Conservation (phyloP, 1,140 invertebrate species). For the Dysdera silvatica region DNA sequence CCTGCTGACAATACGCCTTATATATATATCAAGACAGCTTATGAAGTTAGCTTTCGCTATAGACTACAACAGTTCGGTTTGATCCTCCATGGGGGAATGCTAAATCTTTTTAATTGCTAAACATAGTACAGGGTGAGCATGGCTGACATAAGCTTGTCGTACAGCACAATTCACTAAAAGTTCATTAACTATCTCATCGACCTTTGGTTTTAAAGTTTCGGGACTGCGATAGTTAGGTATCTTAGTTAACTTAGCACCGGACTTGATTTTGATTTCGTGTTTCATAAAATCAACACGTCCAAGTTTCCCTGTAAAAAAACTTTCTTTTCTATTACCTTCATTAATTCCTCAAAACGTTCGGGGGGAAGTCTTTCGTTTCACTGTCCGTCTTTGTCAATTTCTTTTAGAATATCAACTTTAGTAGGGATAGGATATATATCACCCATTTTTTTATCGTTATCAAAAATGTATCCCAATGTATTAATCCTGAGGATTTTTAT, state of each 20-base stretch:
- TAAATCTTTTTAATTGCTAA: constrained; percentile 1
- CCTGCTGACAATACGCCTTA: constrained; percentile 9
- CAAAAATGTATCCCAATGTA: not conserved
- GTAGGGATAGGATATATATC: not conserved
- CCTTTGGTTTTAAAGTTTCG: not conserved
- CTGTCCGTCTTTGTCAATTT: not conserved
- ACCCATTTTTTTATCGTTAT: not conserved
- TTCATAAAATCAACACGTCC: not conserved
- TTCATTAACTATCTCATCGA: not conserved
- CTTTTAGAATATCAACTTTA: no score
- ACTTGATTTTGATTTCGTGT: not conserved
- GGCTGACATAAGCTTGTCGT: not conserved
- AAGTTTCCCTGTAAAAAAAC: not conserved
- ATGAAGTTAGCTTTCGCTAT: no score
- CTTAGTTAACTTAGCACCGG: not conserved
- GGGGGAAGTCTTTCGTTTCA: not conserved
- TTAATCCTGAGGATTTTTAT: not conserved
- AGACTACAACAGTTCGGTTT: no score
- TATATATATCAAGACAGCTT: no score
- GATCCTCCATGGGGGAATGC: no score
- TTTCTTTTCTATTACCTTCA: not conserved
- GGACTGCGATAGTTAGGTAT: not conserved
- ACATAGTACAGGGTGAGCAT: not conserved
- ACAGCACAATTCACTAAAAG: not conserved
- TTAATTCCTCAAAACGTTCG: not conserved